A percentile compares a stretch with the other conserved stretches of the same genome.
Evolutionary conservation across 2,113 vertebrate genomes (phyloP).

Genomic region (Thunnus maccoyii): DNA sequence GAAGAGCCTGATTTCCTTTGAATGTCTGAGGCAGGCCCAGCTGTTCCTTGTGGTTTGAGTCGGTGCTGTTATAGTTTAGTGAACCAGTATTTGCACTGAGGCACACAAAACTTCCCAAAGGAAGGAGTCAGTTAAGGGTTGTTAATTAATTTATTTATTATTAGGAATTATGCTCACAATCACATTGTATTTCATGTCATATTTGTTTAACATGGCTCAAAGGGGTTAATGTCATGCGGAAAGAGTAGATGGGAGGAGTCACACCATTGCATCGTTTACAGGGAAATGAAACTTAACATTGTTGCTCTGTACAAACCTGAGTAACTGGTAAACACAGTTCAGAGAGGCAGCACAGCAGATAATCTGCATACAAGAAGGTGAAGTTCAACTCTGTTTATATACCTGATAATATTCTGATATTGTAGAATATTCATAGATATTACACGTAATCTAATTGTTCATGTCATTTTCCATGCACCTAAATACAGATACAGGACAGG

Average conservation of each 20-base stretch:
- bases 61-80: too few species aligned
- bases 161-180: background rate
- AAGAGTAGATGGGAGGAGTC: constrained; percentile 2
- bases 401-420: background rate
- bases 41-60: too few species aligned
- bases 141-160: background rate
- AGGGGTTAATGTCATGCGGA: background rate
- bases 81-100: background rate
- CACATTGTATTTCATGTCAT: background rate
- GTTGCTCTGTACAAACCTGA: background rate
- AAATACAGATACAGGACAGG: too few species aligned
- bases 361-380: constrained; percentile 15
- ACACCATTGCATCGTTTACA: background rate
- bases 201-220: background rate
- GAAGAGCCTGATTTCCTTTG: too few species aligned
- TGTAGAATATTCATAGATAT: background rate
- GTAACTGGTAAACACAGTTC: background rate
- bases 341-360: background rate
- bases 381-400: constrained; percentile 1
- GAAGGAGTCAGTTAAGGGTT: background rate
- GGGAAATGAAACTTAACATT: constrained; percentile 47
- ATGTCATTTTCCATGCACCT: too few species aligned
- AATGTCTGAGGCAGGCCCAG: too few species aligned
- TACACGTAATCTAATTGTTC: too few species aligned
- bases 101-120: background rate